Percentiles rank a stretch among this genome's conserved stretches.
phyloP scores from a whole-genome alignment of 2,888 invertebrate species.

The Eupithecia tripunctaria region DNA sequence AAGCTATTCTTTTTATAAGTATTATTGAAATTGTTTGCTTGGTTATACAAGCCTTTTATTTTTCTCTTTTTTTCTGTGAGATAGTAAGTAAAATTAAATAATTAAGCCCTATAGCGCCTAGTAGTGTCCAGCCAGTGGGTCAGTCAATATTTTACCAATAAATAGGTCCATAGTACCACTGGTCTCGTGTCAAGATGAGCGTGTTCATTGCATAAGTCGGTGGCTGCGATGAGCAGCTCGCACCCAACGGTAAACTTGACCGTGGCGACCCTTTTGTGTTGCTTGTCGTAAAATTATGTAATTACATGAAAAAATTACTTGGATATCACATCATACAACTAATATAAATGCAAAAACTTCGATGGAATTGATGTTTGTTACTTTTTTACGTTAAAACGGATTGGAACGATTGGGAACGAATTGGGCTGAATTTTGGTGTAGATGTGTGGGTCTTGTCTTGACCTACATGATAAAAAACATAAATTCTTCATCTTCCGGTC shows the following conservation, averaged over 20 bases:
- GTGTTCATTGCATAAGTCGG: constrained; percentile 13
- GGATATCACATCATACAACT: neutral
- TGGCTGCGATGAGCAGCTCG: neutral
- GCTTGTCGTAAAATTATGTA: neutral
- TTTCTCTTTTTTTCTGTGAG: no score
- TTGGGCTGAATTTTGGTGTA: no score
- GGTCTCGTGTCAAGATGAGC: constrained; percentile 16
- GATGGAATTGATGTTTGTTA: neutral
- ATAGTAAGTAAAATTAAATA: no score
- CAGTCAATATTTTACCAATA: constrained; percentile 8
- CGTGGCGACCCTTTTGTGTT: constrained; percentile 10
- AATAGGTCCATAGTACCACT: neutral
- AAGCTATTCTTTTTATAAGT: no score
- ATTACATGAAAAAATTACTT: neutral
- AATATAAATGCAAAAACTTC: neutral
- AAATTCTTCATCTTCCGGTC: no score
- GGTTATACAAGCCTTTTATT: no score
- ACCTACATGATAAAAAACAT: no score
- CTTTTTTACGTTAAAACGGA: no score
- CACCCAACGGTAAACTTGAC: constrained; percentile 1
- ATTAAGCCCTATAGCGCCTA: neutral
- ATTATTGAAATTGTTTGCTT: no score
- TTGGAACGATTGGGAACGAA: no score
- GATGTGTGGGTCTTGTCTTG: no score
- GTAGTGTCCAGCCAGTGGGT: neutral